Evolutionary conservation across 1,140 invertebrate species (phyloP), one percentile per base, ranked within the genome.

Genomic region (Pogonomyrmex californicus): DNA sequence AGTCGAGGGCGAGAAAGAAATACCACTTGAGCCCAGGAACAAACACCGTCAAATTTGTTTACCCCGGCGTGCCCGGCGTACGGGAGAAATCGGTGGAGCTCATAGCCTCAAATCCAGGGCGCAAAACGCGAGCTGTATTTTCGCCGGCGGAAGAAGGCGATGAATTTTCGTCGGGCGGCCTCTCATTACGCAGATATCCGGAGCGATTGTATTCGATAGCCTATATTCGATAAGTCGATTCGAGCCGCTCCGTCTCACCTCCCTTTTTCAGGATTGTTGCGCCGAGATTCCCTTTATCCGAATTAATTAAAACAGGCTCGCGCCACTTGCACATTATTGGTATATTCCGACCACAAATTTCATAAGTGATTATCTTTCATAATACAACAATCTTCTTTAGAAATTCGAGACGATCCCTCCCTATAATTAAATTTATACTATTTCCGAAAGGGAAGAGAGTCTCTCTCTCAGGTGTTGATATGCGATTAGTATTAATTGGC

Each of bases 11-110:
- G 79, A 66, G 88, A 90, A 89, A 87, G 88, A 90, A 85, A 88
- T 77, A 85, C 88, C 86, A 90, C 89, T 91, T 70, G 86, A 91
- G 82, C 49, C 38, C 86, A 62, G 86, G 77, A 87, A 78, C 89
- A 90, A 90, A 90, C 86, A 90, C 70, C 54, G 38, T 54, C 79
- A 78, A 91, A 91, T 91, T 91, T 89, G 85, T 87, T 89, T 87
- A 85, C 85, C 68, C 36, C 23, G 10, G 14, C 30, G 54, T 23
- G 62, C 3, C 2, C 17, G 23, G 23, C 23, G 9, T 44, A 23
- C 12, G 51, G 12, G 70, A 89, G 78, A 81, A 81, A 81, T 83
- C 79, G 30, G 23, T 36, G 9, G 33, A 41, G 5, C 38, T 30
- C 81, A 7, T 49, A 1, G 14, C n/a, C 12, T n/a, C 14, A 47